Evolutionary conservation across 2,888 invertebrate species (phyloP), one percentile per base, ranked within the genome.

Genomic region (Micropterix aruncella): DNA sequence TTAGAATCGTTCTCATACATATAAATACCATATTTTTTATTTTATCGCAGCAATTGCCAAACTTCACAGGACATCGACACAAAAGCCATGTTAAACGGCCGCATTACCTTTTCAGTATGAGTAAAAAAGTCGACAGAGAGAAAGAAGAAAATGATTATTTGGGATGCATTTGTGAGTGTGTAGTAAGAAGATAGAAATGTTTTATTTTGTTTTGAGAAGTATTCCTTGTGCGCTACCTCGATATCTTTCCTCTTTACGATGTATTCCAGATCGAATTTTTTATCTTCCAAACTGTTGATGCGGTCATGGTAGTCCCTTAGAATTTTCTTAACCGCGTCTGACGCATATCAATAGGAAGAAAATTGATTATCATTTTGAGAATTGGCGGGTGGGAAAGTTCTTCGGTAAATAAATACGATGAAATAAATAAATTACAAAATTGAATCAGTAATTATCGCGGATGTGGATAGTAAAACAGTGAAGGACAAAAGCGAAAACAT

Each of bases 201-300:
- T 49, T 59, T 61, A 60, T 60, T 58, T 57, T 55, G 9, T 16
- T 14, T 57, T 54, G 53, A 57, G 51, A 50, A 58, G 57, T 7
- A 7, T 57, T 61, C 61, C 60, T 56, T 55, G 60, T 58, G 62
- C 65, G 78, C 79, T 86, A 96, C 95, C 92, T 96, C 93, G 73
- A 83, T 84, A 73, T 97, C 97, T 86, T 97, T 97, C 79, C 88
- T 87, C 76, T 90, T 89, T 73, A 96, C 94, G 75, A 89, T 77
- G 79, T 88, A 86, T 79, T 99, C 97, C 81, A 96, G 80, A 81
- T 99, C 99, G 77, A 88, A 97, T 77, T 96, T 97, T 69, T 84
- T 77, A 61, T 88, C 86, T 79, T 96, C 95, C 77, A 96, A 80
- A 58, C 74, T 70, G 68, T 65, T 70, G 77, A 95, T 88, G 78